Conservation (phyloP, 2,797 vertebrate genomes). For the Varecia variegata region DNA sequence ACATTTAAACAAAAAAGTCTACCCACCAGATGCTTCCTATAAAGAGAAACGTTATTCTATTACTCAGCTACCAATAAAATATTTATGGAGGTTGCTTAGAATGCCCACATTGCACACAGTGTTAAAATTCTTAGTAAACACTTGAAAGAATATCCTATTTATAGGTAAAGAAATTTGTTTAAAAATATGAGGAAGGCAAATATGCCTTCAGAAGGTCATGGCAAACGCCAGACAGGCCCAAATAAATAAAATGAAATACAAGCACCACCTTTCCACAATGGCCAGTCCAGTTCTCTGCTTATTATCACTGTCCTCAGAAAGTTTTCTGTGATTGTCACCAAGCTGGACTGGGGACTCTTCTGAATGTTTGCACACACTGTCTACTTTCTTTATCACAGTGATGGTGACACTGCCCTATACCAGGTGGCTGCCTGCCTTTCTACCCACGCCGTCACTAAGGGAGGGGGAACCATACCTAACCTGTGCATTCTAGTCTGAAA, state of each 20-base stretch:
- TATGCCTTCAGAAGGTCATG: constrained; percentile 32
- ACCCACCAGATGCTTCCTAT: constrained; percentile 77
- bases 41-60: constrained; percentile 79
- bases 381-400: neutral
- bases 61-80: constrained; percentile 81
- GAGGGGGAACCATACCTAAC: neutral
- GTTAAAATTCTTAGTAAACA: constrained; percentile 73
- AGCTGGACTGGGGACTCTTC: neutral
- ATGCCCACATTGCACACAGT: constrained; percentile 58
- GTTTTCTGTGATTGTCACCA: neutral
- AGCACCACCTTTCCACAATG: neutral
- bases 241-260: neutral
- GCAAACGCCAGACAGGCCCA: neutral
- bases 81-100: constrained; percentile 80
- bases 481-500: neutral
- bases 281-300: neutral
- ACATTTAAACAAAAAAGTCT: constrained; percentile 80
- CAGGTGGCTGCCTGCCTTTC: neutral
- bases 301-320: neutral
- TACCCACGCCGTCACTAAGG: neutral
- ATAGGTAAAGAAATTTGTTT: constrained; percentile 46
- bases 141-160: constrained; percentile 68
- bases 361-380: neutral
- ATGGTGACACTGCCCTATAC: neutral
- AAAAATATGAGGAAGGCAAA: neutral